Evolutionary conservation across 1,140 invertebrate species (phyloP), one percentile per base, ranked within the genome.

Genomic region (Eueides isabella): DNA sequence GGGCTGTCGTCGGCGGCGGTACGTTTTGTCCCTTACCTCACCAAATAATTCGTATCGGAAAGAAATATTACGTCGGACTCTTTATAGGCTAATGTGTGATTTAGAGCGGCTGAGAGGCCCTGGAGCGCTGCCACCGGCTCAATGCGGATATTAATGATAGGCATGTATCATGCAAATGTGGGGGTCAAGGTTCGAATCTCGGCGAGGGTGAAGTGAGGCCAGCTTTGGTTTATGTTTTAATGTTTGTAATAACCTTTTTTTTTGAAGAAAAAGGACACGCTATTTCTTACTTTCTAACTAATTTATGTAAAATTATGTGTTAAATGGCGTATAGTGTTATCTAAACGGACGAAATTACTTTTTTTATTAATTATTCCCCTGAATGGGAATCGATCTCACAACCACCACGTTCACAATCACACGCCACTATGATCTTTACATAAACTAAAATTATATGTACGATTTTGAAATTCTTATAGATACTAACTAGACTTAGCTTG

Each of bases 41-140:
- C 85, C 85, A 82, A 86, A 89, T 85, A 87, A 90, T 88, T 86
- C 81, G 84, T 81, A 81, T 80, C 77, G 79, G 72, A 78, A 81
- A 89, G 86, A 89, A 85, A 89, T 91, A 90, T 88, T 80, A 81
- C 77, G 84, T 82, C 89, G 87, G 89, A 66, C 76, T 83, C 87
- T 91, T 89, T 88, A 84, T 80, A 82, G 78, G 71, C 86, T 91
- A 89, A 91, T 87, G 84, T 87, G 84, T 87, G 88, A 88, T 87
- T 88, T 89, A 85, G 84, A 81, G 85, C 80, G 82, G 74, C 69
- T 77, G 72, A 76, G 76, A 81, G 83, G 79, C 80, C 89, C 89
- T 86, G 89, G 81, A 68, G 89, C 81, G 89, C 84, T 82, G 88
- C 84, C 88, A 85, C 82, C 80, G 77, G 72, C 82, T 88, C 84